Evolutionary conservation across 1,140 invertebrate genomes (phyloP).

Genomic region (Listronotus oregonensis): DNA sequence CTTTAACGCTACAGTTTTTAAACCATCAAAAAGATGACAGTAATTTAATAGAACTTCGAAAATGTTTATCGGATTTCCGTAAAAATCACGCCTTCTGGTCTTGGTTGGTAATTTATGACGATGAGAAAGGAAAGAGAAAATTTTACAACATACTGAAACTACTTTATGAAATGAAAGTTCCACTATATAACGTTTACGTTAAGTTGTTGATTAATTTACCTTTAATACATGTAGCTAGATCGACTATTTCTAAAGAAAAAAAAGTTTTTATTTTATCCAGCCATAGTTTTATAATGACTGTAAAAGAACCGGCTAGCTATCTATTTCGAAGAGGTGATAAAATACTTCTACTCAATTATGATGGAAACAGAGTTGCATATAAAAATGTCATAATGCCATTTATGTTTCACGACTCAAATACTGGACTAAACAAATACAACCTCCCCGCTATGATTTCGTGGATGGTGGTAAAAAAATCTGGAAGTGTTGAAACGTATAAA

Average conservation of each 20-base stretch:
- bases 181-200: neutral
- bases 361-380: neutral
- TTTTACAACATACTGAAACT: neutral
- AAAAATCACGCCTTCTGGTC: too few relatives aligned
- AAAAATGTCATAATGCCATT: neutral
- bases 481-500: neutral
- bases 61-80: too few relatives aligned
- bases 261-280: neutral
- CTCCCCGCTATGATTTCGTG: neutral
- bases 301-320: neutral
- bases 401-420: neutral
- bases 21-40: too few relatives aligned
- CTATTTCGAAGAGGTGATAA: constrained; percentile 3
- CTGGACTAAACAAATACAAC: neutral
- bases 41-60: too few relatives aligned
- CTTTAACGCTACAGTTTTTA: too few relatives aligned
- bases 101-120: too few relatives aligned
- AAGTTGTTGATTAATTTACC: neutral
- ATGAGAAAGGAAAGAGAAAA: neutral
- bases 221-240: neutral
- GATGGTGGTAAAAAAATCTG: neutral
- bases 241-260: neutral
- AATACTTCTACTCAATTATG: neutral
- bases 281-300: neutral
- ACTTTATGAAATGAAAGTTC: neutral